These are phyloP conservation scores for Stylophora pistillata DNA, from an alignment of 64 coral and sea anemone genomes.

Conservation along the genomic window DNA sequence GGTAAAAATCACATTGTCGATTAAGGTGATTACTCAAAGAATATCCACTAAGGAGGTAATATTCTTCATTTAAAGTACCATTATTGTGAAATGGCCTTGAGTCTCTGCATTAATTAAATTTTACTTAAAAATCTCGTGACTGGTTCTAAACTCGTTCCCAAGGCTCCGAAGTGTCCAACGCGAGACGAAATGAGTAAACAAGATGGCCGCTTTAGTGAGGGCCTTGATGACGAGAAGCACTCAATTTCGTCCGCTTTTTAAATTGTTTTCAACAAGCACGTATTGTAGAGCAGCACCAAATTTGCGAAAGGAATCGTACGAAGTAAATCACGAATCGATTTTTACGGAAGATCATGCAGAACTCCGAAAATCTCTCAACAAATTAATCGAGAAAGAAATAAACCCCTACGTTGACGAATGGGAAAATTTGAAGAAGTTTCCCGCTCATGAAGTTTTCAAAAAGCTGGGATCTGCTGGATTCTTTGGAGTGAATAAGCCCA, in stretches of 20 bases:
- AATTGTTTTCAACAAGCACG: conserved; percentile 23
- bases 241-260: conserved; percentile 18
- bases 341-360: conserved; percentile 60
- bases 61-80: not conserved
- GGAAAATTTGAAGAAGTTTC: conserved; percentile 65
- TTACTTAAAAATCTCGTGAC: not conserved
- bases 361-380: conserved; percentile 47
- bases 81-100: not conserved
- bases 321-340: conserved; percentile 53
- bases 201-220: conserved; percentile 13
- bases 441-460: conserved; percentile 73
- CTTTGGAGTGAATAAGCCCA: conserved; percentile 71
- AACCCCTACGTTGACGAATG: conserved; percentile 81
- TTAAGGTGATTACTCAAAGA: not conserved
- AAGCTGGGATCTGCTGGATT: conserved; percentile 64
- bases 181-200: not conserved
- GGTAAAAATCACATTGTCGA: not conserved
- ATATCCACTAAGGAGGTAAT: not conserved
- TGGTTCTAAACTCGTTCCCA: not conserved
- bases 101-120: not conserved
- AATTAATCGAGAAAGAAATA: conserved; percentile 79
- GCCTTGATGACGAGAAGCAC: not conserved
- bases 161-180: not conserved
- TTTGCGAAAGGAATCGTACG: conserved; percentile 56
- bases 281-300: not conserved